A percentile compares a stretch with the other conserved stretches of the same genome.
These are phyloP conservation scores for Antechinus flavipes DNA, from an alignment of 2,113 vertebrate genomes.

Conservation along the genomic window DNA sequence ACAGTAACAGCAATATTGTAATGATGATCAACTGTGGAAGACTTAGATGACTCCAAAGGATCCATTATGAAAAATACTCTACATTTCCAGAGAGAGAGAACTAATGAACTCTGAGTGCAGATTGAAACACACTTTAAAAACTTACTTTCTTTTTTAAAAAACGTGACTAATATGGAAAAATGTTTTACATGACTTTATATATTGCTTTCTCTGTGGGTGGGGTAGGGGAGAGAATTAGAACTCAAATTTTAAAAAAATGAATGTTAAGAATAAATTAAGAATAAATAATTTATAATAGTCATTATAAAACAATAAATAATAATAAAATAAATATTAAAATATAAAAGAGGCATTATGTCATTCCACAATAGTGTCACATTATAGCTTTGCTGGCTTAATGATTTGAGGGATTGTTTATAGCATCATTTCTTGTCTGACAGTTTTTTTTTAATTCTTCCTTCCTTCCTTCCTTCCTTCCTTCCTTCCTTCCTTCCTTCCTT, in stretches of 20 bases:
- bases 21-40: background rate
- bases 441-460: background rate
- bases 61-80: background rate
- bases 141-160: background rate
- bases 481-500: too few relatives aligned
- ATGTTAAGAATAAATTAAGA: background rate
- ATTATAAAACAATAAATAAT: too few relatives aligned
- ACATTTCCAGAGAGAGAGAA: background rate
- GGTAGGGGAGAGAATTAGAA: background rate
- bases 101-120: background rate
- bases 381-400: background rate
- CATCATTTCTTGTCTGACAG: background rate
- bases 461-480: too few relatives aligned
- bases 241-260: background rate
- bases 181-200: background rate
- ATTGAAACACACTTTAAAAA: background rate
- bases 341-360: background rate
- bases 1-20: background rate
- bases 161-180: background rate
- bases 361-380: background rate
- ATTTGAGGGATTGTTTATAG: background rate
- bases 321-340: background rate
- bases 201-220: background rate
- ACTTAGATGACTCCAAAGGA: background rate
- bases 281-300: too few relatives aligned